Evolutionary conservation across 2,797 vertebrate genomes (phyloP).

Genomic region (Cyclopterus lumpus): DNA sequence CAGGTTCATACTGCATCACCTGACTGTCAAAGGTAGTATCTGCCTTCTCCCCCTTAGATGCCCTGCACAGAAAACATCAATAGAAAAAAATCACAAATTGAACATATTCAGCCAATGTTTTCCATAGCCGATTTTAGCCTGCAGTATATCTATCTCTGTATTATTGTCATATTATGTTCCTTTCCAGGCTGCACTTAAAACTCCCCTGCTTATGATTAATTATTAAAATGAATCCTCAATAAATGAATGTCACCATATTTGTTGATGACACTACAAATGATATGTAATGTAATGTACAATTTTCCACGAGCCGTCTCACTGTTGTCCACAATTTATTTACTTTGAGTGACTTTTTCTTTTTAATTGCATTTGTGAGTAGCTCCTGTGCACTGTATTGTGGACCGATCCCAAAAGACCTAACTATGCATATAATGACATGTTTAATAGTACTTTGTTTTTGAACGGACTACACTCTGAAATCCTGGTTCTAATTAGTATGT

Average conservation of each 20-base stretch:
- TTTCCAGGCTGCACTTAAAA: not conserved
- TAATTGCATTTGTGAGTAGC: not conserved
- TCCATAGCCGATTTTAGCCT: not conserved
- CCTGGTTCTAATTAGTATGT: not conserved
- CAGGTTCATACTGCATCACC: slow-evolving; percentile 81
- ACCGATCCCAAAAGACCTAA: not conserved
- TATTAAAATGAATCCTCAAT: not conserved
- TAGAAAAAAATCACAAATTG: not conserved
- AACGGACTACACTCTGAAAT: not conserved
- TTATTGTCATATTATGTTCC: not conserved
- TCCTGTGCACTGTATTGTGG: not conserved
- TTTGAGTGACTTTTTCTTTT: not conserved
- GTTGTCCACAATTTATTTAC: not conserved
- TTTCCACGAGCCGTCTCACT: not conserved
- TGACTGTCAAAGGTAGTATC: slow-evolving; percentile 68
- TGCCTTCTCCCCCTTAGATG: slow-evolving; percentile 72
- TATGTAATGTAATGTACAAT: no score
- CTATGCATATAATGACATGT: not conserved
- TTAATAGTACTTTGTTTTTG: not conserved
- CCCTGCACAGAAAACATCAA: slow-evolving; percentile 70
- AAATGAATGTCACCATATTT: not conserved
- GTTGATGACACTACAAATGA: not conserved
- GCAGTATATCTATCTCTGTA: not conserved
- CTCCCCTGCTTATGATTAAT: not conserved
- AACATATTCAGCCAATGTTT: not conserved